A percentile compares a stretch with the other conserved stretches of the same genome.
Conservation (phyloP, 2,888 invertebrate genomes). For the Synergus laeviventris region DNA sequence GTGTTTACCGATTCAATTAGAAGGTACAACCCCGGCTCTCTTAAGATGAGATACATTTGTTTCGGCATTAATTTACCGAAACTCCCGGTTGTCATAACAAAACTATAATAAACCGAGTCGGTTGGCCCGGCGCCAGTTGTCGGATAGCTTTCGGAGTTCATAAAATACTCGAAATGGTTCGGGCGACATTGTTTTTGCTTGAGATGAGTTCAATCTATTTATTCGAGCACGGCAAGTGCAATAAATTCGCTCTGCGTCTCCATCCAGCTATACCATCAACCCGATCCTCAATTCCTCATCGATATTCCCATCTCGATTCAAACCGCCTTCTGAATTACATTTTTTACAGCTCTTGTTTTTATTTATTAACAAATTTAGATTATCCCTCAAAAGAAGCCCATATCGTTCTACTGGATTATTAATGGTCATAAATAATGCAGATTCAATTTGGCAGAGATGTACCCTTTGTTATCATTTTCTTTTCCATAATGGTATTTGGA, state of each 20-base stretch:
- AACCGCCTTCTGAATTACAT: slow-evolving; percentile 35
- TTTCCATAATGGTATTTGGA: background rate
- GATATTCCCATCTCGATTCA: slow-evolving; percentile 34
- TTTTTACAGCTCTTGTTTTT: slow-evolving; percentile 11
- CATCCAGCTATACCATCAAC: slow-evolving; percentile 21
- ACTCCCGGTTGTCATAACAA: slow-evolving; percentile 74
- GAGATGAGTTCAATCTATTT: slow-evolving; percentile 40
- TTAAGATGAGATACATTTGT: slow-evolving; percentile 72
- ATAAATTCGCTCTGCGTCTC: slow-evolving; percentile 39
- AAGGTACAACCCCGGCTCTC: slow-evolving; percentile 63
- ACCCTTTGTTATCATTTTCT: background rate
- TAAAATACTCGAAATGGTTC: slow-evolving; percentile 65
- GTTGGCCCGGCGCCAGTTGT: slow-evolving; percentile 59
- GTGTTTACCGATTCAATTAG: slow-evolving; percentile 76
- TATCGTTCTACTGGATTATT: background rate
- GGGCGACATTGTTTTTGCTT: slow-evolving; percentile 40
- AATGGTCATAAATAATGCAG: slow-evolving; percentile 40
- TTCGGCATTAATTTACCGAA: slow-evolving; percentile 75
- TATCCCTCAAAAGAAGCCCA: background rate
- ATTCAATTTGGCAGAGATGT: background rate
- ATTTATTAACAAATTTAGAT: slow-evolving; percentile 8
- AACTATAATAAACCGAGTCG: slow-evolving; percentile 74
- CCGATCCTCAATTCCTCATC: slow-evolving; percentile 28
- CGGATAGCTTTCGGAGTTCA: slow-evolving; percentile 54
- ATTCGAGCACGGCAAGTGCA: slow-evolving; percentile 38